Conservation (phyloP, 1,140 invertebrate genomes). For the Pantala flavescens region DNA sequence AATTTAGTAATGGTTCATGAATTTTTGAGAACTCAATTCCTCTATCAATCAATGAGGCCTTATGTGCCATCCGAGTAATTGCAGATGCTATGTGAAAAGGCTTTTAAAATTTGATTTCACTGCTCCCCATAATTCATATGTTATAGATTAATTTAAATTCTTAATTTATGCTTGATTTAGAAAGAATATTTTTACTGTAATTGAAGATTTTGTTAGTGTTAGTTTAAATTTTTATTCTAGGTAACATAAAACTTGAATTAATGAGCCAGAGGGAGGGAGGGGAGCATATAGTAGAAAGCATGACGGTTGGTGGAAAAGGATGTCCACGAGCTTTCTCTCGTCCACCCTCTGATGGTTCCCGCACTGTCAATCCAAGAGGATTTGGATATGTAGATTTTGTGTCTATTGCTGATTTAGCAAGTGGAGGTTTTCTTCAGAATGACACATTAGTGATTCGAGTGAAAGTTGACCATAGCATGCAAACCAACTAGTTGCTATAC, state of each 20-base stretch:
- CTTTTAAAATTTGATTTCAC: too few species aligned
- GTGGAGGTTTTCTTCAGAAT: neutral
- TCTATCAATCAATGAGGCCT: too few species aligned
- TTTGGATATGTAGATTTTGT: neutral
- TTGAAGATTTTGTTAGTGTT: too few species aligned
- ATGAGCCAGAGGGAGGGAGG: neutral
- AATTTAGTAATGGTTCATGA: too few species aligned
- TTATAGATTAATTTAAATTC: too few species aligned
- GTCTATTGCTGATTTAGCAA: neutral
- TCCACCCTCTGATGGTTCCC: neutral
- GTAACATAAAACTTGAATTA: neutral
- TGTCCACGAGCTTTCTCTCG: neutral
- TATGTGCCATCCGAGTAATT: too few species aligned
- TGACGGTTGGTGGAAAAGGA: neutral
- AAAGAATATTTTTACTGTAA: too few species aligned
- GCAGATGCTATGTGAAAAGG: too few species aligned
- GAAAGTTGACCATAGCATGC: neutral
- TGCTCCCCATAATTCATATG: too few species aligned
- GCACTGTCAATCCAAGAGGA: neutral
- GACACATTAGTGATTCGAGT: neutral
- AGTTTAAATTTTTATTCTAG: neutral
- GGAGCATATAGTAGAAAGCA: neutral
- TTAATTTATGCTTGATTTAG: too few species aligned
- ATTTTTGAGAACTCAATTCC: too few species aligned
- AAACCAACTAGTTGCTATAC: too few species aligned